Evolutionary conservation across 2,797 vertebrate species (phyloP).

Genomic region (Apodemus agrarius): DNA sequence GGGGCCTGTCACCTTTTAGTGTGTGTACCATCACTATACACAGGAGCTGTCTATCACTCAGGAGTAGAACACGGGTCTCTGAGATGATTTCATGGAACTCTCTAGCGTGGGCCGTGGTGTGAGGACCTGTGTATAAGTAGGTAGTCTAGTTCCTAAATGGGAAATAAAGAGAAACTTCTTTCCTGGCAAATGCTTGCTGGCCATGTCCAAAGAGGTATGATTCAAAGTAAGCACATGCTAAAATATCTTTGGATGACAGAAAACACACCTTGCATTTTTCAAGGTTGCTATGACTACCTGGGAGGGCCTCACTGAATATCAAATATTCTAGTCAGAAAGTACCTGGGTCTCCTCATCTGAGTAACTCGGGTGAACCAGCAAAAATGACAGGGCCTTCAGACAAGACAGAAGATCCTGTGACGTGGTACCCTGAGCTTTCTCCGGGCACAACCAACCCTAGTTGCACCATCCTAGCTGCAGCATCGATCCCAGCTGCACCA

Average conservation of each 20-base stretch:
- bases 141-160: background rate
- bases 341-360: background rate
- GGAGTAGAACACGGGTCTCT: background rate
- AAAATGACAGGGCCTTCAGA: background rate
- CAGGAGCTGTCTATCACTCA: background rate
- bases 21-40: background rate
- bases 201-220: background rate
- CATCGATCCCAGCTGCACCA: background rate
- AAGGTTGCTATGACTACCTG: background rate
- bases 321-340: background rate
- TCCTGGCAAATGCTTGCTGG: background rate
- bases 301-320: background rate
- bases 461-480: no score
- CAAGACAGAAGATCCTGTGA: background rate
- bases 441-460: background rate
- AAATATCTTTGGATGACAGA: background rate
- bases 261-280: background rate
- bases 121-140: background rate
- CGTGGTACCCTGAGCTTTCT: background rate
- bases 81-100: background rate
- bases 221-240: background rate
- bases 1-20: background rate
- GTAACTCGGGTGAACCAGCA: background rate
- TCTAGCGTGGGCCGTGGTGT: background rate
- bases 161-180: background rate